Evolutionary conservation across 2,113 vertebrate species (phyloP).

Genomic region (Podarcis raffonei): DNA sequence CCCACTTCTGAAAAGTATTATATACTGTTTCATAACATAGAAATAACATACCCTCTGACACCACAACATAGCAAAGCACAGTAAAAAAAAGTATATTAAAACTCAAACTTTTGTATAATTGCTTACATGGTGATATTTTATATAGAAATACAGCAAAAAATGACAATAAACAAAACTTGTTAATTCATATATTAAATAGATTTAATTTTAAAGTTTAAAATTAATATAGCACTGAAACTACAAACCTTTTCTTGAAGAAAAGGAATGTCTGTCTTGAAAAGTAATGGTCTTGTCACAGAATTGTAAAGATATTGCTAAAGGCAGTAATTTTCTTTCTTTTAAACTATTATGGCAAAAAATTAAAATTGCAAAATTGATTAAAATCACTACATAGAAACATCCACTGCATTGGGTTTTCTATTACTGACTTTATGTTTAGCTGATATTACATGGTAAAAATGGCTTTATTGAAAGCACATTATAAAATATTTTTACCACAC

Average conservation of each 20-base stretch:
- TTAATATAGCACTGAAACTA: not conserved
- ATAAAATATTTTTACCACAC: conserved; percentile 62
- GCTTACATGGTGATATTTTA: not conserved
- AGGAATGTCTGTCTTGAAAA: conserved; percentile 6
- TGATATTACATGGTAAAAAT: conserved; percentile 57
- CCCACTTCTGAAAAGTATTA: conserved; percentile 10
- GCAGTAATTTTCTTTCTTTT: not conserved
- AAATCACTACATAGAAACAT: conserved; percentile 28
- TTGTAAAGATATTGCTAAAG: not conserved
- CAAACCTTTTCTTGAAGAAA: not conserved
- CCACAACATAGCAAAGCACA: conserved; percentile 15
- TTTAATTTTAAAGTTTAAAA: not conserved
- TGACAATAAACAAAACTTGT: not conserved
- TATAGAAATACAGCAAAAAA: not conserved
- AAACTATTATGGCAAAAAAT: conserved; percentile 9
- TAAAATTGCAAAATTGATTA: conserved; percentile 14
- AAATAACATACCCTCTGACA: not conserved
- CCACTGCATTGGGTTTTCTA: conserved; percentile 27
- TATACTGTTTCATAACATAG: not conserved
- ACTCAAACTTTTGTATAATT: not conserved
- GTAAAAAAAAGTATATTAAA: not conserved
- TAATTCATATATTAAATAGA: not conserved
- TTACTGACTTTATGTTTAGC: conserved; percentile 24
- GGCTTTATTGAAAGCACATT: conserved; percentile 52
- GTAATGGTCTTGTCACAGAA: not conserved